Evolutionary conservation across 2,888 invertebrate species (phyloP), one percentile per base, ranked within the genome.

Genomic region (Rutpela maculata): DNA sequence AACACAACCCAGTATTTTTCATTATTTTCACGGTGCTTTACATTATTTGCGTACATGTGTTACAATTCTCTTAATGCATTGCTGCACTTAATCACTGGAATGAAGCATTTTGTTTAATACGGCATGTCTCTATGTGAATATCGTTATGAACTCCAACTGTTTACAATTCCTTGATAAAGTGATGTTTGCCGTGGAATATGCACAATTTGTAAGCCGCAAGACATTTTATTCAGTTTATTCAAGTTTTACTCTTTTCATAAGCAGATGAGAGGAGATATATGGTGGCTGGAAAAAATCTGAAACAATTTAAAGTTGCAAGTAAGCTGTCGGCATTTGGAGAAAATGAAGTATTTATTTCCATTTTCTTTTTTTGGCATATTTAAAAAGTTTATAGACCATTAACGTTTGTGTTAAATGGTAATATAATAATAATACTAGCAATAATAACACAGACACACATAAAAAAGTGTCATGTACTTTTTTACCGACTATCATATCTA

Each of bases 51-150:
- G 43, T 71, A 71, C 76, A 78, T 78, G 71, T 80, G 77, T 67
- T 76, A 62, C 78, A 69, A 65, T 43, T 38, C 63, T 71, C 60
- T 77, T 76, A 73, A 78, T 68, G 76, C 75, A 74, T 78, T 60
- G 74, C 65, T 71, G 75, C 72, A 78, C 71, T 78, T 80, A 77
- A 80, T 80, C 80, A 78, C 62, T 65, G 66, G 72, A 77, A 77
- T 75, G 74, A 77, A 74, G 74, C 75, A 71, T 74, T 76, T 67
- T 72, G 73, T 70, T 74, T 67, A 75, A 75, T 50, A 26, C 56
- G 65, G 63, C 59, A 56, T 74, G 68, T 68, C 65, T 60, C 31
- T 57, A 26, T 57, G 35, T 19, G 68, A 60, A 55, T 38, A 6
- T 9, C 50, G 26, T 17, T 17, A 26, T 67, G 55, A 67, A 67